Percentiles rank a stretch among this genome's conserved stretches.
Conservation (phyloP, 2,113 vertebrate genomes). For the Lycaon pictus region DNA sequence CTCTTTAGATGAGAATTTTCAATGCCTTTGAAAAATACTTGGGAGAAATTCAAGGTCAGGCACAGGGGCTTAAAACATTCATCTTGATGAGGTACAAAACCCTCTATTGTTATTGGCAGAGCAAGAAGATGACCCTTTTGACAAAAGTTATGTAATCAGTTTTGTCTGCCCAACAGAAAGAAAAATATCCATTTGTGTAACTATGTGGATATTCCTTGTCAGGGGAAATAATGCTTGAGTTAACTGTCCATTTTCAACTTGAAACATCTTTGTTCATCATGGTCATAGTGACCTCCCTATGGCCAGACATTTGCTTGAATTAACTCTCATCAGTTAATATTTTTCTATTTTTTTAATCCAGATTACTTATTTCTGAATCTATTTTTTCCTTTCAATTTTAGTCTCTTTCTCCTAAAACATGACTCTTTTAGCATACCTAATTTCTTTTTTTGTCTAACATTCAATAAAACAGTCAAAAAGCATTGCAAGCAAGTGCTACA, state of each 20-base stretch:
- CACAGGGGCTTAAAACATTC: background rate
- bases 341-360: background rate
- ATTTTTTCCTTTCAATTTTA: slow-evolving; percentile 9
- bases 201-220: slow-evolving; percentile 46
- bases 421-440: background rate
- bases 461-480: background rate
- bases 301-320: background rate
- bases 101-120: slow-evolving; percentile 27
- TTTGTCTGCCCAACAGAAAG: slow-evolving; percentile 12
- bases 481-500: background rate
- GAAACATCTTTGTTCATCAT: slow-evolving; percentile 40
- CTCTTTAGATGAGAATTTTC: background rate
- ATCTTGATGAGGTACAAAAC: background rate
- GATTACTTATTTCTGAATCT: slow-evolving; percentile 48
- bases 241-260: slow-evolving; percentile 66
- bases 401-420: background rate
- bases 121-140: slow-evolving; percentile 28
- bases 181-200: slow-evolving; percentile 64
- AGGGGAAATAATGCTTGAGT: slow-evolving; percentile 56
- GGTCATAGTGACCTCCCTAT: slow-evolving; percentile 60
- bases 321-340: slow-evolving; percentile 1
- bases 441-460: background rate
- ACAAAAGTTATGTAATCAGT: slow-evolving; percentile 66
- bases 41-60: slow-evolving; percentile 52
- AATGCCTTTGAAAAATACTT: slow-evolving; percentile 4